Base-by-base conservation (phyloP, 2,113 vertebrate genomes). In the Mormyrus lacerda region DNA sequence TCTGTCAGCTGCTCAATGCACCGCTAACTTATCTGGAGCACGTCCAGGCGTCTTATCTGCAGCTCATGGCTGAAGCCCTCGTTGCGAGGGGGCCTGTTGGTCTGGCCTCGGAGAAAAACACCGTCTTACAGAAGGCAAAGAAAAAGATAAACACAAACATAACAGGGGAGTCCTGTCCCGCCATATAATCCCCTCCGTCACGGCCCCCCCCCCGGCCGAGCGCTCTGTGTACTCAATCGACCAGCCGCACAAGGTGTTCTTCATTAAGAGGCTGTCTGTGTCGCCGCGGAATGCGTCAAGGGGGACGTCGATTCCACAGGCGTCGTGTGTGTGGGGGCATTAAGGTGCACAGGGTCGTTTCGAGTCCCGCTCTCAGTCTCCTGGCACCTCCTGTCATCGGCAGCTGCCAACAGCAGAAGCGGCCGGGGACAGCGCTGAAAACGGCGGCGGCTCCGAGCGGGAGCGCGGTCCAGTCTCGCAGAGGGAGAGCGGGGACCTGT, bases 21-120 rank as follows among this genome's bases (percentile, higher is more conserved):
- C 91, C 91, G 92, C 93, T 93, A 92, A 92, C 90, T 92, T 92
- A 94, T 93, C 89, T 93, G 93, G 94, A 95, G 93, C 89, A 35
- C 90, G 91, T 95, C 94, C 89, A 94, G 94, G 91, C 89, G 87
- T 90, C 90, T 95, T 95, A 95, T 95, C 95, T 92, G 91, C 87
- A 89, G 92, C 92, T 93, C 85, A 24, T 91, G 91, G 90, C 27
- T 92, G 83, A 93, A 93, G 92, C 92, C 89, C 91, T 89, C 91
- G 88, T 89, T 89, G 58, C 91, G 92, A 44, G 91, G 91, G 92
- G 89, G 90, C 91, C 86, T 24, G 94, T 92, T 94, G 93, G 94
- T 94, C 93, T 92, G 86, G 90, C 79, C 89, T 50, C 55, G 55
- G 24, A 61, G 39, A 89, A 84, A 51, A 89, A 85, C 51, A 85